Percentiles rank a stretch among this genome's conserved stretches.
phyloP scores from a whole-genome alignment of 2,113 vertebrate genomes.

The Malurus alboscapulatus region DNA sequence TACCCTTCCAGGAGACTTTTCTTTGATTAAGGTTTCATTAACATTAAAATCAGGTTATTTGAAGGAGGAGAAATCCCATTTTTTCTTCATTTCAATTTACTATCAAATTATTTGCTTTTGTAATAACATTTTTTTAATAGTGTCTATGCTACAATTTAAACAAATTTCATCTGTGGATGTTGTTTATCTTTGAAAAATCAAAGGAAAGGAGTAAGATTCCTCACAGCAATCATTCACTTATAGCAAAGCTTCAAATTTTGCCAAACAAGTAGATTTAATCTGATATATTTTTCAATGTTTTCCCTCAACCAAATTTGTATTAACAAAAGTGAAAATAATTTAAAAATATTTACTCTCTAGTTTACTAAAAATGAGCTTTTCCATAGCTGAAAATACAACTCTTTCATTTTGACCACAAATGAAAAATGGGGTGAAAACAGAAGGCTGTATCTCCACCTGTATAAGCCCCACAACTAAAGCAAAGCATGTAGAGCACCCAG shows the following conservation, averaged over 20 bases:
- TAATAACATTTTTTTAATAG: neutral
- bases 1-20: neutral
- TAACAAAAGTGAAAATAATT: neutral
- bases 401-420: neutral
- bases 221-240: neutral
- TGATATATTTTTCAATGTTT: neutral
- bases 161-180: neutral
- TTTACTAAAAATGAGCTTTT: neutral
- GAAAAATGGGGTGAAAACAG: neutral
- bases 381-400: neutral
- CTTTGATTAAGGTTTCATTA: neutral
- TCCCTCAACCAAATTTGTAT: neutral
- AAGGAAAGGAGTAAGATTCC: neutral
- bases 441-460: neutral
- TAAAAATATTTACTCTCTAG: neutral
- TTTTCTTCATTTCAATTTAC: neutral
- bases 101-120: neutral
- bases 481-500: neutral
- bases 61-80: neutral
- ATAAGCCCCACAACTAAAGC: neutral
- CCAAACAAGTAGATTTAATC: neutral
- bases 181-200: neutral
- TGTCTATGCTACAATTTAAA: neutral
- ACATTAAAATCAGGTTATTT: neutral
- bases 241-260: neutral